These are phyloP conservation scores for Narcine bancroftii DNA, from an alignment of 2,113 vertebrate species.

Conservation along the genomic window DNA sequence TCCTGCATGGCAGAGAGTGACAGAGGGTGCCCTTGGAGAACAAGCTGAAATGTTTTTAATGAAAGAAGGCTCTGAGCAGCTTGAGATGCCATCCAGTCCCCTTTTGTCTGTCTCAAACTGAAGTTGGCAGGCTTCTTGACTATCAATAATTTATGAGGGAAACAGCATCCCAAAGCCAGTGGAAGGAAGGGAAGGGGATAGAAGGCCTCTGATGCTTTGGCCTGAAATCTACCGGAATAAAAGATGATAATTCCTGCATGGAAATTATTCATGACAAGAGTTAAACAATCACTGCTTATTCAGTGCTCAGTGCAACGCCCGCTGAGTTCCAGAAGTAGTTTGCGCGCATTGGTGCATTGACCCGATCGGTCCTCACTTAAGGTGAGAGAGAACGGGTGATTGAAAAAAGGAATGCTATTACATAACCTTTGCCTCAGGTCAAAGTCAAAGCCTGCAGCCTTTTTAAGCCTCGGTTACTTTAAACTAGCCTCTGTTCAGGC, in stretches of 20 bases:
- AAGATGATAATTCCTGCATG: constrained; percentile 30
- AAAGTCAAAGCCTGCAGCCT: neutral
- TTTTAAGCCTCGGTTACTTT: neutral
- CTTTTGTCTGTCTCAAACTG: constrained; percentile 56
- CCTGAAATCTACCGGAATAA: constrained; percentile 36
- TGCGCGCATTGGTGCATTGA: too few species aligned
- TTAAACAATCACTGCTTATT: constrained; percentile 27
- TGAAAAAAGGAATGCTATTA: neutral
- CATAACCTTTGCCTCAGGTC: neutral
- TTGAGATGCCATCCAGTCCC: constrained; percentile 55
- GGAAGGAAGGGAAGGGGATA: constrained; percentile 42
- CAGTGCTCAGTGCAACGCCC: neutral
- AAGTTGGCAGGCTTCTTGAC: constrained; percentile 59
- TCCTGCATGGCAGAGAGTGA: constrained; percentile 46
- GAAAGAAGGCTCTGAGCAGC: constrained; percentile 54
- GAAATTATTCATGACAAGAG: constrained; percentile 34
- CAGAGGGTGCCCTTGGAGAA: constrained; percentile 55
- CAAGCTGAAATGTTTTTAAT: constrained; percentile 52
- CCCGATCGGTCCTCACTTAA: neutral
- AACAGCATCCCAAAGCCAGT: constrained; percentile 54
- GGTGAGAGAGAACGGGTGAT: neutral
- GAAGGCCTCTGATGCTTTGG: constrained; percentile 44
- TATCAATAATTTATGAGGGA: constrained; percentile 69
- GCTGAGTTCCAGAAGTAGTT: neutral
- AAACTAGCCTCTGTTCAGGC: too few species aligned